Conservation (phyloP, 2,888 invertebrate species). For the Herminia tarsipennalis region DNA sequence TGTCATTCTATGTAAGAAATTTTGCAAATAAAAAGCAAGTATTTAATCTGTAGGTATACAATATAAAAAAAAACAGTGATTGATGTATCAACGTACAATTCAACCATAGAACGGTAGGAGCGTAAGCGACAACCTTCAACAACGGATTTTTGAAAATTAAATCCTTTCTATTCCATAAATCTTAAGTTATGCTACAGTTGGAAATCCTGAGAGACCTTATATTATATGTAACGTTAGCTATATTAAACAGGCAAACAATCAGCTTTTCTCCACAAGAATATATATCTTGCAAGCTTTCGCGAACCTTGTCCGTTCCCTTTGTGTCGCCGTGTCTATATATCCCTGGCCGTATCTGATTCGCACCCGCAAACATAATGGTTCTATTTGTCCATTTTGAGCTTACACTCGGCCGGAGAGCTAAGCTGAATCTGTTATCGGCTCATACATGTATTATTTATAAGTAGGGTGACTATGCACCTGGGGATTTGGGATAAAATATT, state of each 20-base stretch:
- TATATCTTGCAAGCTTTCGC: constrained; percentile 12
- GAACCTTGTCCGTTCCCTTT: constrained; percentile 37
- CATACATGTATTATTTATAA: constrained; percentile 44
- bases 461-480: constrained; percentile 27
- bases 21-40: too few relatives aligned
- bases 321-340: constrained; percentile 31
- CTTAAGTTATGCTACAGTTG: too few relatives aligned
- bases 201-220: too few relatives aligned
- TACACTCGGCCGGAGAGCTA: constrained; percentile 19
- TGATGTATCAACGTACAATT: too few relatives aligned
- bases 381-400: constrained; percentile 47
- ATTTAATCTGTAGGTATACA: too few relatives aligned
- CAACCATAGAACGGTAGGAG: too few relatives aligned
- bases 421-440: constrained; percentile 37
- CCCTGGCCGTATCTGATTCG: constrained; percentile 36
- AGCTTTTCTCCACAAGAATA: background rate
- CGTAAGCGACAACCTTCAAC: too few relatives aligned
- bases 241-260: background rate
- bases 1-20: too few relatives aligned
- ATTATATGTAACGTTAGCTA: too few relatives aligned
- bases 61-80: too few relatives aligned
- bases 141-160: too few relatives aligned
- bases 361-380: constrained; percentile 43
- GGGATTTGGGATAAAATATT: constrained; percentile 6
- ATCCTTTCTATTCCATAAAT: too few relatives aligned